Evolutionary conservation across 2,888 invertebrate species (phyloP).

Genomic region (Macrosiphum euphorbiae): DNA sequence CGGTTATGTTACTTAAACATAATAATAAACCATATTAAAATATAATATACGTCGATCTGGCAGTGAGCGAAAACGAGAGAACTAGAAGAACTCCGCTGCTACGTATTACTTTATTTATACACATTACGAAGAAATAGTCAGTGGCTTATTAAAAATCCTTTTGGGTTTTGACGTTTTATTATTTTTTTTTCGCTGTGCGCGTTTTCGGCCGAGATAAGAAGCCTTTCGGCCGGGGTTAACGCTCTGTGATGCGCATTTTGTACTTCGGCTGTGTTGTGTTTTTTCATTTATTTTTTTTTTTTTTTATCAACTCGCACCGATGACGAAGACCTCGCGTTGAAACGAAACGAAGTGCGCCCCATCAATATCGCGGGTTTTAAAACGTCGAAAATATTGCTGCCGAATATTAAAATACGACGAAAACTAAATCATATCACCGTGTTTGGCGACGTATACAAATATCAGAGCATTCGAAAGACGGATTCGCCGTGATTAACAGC

Average conservation of each 20-base stretch:
- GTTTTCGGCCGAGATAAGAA: neutral
- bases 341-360: neutral
- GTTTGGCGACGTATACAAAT: neutral
- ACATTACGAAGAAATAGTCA: neutral
- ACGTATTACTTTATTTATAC: neutral
- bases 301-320: neutral
- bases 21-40: neutral
- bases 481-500: neutral
- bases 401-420: neutral
- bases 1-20: neutral
- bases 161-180: neutral
- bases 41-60: neutral
- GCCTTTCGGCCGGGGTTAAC: neutral
- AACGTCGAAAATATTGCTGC: neutral
- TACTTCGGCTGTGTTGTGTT: neutral
- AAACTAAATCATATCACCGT: neutral
- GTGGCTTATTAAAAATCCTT: constrained; percentile 7
- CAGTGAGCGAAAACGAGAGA: neutral
- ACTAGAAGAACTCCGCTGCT: neutral
- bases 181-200: neutral
- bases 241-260: neutral
- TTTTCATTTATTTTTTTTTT: neutral
- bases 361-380: neutral
- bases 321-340: neutral
- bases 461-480: neutral